A percentile compares a stretch with the other conserved stretches of the same genome.
Conservation (phyloP, 2,888 invertebrate species). For the Proisotoma minuta region DNA sequence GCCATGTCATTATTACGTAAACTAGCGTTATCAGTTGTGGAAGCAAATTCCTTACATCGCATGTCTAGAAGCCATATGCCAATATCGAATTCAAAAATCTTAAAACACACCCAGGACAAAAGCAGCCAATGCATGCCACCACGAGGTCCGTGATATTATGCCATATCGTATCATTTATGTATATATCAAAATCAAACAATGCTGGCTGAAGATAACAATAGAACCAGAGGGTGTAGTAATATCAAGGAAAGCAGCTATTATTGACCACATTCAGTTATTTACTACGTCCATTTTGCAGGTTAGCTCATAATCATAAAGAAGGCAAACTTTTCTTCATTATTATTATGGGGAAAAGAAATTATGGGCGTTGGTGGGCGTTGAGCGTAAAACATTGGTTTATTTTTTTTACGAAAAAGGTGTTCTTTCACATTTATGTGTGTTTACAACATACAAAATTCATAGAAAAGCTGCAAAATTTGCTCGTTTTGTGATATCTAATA, state of each 20-base stretch:
- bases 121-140: too few species aligned
- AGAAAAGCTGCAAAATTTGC: too few species aligned
- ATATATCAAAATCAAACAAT: too few species aligned
- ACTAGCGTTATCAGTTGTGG: neutral
- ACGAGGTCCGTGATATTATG: too few species aligned
- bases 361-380: neutral
- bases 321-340: too few species aligned
- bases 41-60: conserved; percentile 2
- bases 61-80: neutral
- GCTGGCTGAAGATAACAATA: too few species aligned
- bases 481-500: too few species aligned
- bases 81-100: neutral
- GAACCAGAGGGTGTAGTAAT: neutral
- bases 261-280: neutral
- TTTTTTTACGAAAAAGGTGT: too few species aligned
- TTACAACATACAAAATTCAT: too few species aligned
- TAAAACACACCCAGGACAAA: too few species aligned
- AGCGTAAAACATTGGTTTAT: neutral
- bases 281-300: neutral
- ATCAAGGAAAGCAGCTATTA: neutral
- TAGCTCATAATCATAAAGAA: neutral
- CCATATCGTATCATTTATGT: too few species aligned
- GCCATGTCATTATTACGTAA: neutral
- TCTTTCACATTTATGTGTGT: too few species aligned
- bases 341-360: neutral